These are phyloP conservation scores for Catostylus mosaicus DNA, from an alignment of 30 jellyfish, hydroid and myxozoan species.

Conservation along the genomic window DNA sequence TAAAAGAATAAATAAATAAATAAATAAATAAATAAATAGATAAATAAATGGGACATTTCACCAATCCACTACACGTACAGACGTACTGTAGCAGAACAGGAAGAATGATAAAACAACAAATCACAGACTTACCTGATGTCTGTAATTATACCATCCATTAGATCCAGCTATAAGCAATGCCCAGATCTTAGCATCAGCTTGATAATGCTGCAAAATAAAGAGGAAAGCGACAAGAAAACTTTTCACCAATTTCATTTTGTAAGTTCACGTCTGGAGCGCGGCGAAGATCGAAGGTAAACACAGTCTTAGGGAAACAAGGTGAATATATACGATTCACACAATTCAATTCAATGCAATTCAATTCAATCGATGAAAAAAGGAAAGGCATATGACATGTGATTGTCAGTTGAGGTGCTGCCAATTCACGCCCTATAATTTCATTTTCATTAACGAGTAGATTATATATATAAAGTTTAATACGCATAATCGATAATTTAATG, in stretches of 20 bases:
- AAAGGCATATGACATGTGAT: too few species aligned
- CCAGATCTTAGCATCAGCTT: conserved; percentile 72
- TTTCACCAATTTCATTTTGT: background rate
- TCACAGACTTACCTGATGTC: conserved; percentile 95
- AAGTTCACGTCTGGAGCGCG: background rate
- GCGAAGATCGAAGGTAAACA: background rate
- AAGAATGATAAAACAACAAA: too few species aligned
- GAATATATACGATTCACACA: background rate
- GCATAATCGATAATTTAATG: too few species aligned
- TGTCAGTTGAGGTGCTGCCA: too few species aligned
- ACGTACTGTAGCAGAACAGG: too few species aligned
- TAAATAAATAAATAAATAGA: too few species aligned
- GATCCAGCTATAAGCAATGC: conserved; percentile 98
- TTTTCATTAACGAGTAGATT: too few species aligned
- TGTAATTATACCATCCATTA: conserved; percentile 93
- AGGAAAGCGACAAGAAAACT: conserved; percentile 6
- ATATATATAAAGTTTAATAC: too few species aligned
- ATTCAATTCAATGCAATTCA: conserved; percentile 3
- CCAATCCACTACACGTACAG: too few species aligned
- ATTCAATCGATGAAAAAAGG: background rate
- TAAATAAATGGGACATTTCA: too few species aligned
- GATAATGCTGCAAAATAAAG: conserved; percentile 4
- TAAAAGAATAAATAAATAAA: too few species aligned
- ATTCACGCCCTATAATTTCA: too few species aligned
- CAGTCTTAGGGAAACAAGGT: background rate